Evolutionary conservation across 2,113 vertebrate species (phyloP).

Genomic region (Paracanthobrama guichenoti): DNA sequence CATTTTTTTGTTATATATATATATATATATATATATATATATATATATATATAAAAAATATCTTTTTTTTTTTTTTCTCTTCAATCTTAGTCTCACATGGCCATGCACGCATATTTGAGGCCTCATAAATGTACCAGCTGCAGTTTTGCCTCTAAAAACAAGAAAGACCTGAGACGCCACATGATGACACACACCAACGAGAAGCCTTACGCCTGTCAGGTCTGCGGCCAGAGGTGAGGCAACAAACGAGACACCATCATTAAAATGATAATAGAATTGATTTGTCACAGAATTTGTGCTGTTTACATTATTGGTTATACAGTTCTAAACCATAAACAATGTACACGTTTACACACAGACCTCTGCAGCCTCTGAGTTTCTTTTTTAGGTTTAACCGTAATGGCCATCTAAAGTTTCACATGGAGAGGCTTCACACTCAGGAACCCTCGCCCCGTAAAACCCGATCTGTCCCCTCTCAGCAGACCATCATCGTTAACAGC

Average conservation of each 20-base stretch:
- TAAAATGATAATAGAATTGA: not conserved
- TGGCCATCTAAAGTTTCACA: slow-evolving; percentile 96
- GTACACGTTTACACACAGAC: not conserved
- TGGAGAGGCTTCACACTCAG: slow-evolving; percentile 89
- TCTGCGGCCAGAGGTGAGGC: slow-evolving; percentile 92
- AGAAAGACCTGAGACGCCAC: slow-evolving; percentile 94
- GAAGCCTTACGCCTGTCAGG: slow-evolving; percentile 92
- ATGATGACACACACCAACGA: slow-evolving; percentile 97
- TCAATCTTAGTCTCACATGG: slow-evolving; percentile 86
- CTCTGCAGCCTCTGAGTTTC: not conserved
- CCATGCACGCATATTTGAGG: slow-evolving; percentile 85
- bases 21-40: too few relatives aligned
- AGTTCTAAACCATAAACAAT: not conserved
- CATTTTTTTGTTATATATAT: too few relatives aligned
- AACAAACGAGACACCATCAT: not conserved
- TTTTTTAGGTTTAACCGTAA: slow-evolving; percentile 91
- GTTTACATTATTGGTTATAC: not conserved
- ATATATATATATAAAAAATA: too few relatives aligned
- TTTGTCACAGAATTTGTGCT: not conserved
- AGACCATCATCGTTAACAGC: slow-evolving; percentile 89
- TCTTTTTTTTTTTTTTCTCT: too few relatives aligned
- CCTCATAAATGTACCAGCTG: slow-evolving; percentile 94
- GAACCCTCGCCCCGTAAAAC: slow-evolving; percentile 75
- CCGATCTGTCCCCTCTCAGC: slow-evolving; percentile 66
- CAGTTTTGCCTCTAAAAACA: slow-evolving; percentile 98